Base-by-base conservation (phyloP, 2,888 invertebrate species). In the Spisula solida region DNA sequence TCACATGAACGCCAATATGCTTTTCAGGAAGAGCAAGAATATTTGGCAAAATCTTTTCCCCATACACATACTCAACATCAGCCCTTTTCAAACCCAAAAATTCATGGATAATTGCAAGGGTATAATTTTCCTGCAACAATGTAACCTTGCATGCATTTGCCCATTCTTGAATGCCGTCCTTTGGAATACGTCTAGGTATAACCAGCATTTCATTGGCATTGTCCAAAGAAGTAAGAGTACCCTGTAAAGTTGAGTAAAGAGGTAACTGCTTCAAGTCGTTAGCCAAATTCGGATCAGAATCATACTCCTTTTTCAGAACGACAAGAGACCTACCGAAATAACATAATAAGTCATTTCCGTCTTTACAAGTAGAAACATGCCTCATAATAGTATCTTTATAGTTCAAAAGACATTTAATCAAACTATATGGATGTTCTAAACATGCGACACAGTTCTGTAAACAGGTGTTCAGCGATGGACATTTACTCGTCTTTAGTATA, bases 111-210 rank as follows among this genome's bases (percentile, higher is more conserved):
- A 29, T 18, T 14, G 0, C 41, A 10, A 82, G 31, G 16, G 20
- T 29, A 6, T 70, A 14, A 10, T 86, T 85, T 14, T 88, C 66
- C 41, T 85, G n/a, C 14, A 93, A 60, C 6, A 92, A 60, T 14
- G 83, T 79, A 47, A 83, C 86, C 0, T 70, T 66, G 14, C 88
- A 80, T 1, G 20, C 14, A n/a, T 41, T 14, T 10, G 90, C 92
- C 90, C 90, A 91, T 81, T 83, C 78, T 56, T 88, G 47, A 1
- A 92, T 70, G 31, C 93, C 92, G 16, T 81, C 83, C 55, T 41
- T 0, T n/a, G 91, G 91, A n/a, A 92, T 92, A 4, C 29, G 51
- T 48, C 18, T 18, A 29, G 92, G 90, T 20, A 93, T 66, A n/a
- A 89, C 85, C 2, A 92, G 70, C 0, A 91, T 85, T 0, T 66